Evolutionary conservation across 2,797 vertebrate genomes (phyloP), one percentile per base, ranked within the genome.

Genomic region (Hyperoplus lanceolatus): DNA sequence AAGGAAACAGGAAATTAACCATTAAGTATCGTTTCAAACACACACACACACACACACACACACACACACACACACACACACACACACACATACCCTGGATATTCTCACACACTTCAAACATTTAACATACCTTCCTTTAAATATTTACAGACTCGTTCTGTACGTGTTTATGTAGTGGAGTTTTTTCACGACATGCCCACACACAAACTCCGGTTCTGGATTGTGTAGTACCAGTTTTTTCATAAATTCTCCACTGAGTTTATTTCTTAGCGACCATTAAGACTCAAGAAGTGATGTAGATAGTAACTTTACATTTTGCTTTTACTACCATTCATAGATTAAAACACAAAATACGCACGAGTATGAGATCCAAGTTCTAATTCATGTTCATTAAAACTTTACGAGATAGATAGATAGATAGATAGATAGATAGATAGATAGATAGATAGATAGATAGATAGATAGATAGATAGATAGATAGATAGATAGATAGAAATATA

Each of bases 1-100:
- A 15, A 56, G 81, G 29, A 51, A 10, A 65, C 73, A 84, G 79
- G 79, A 90, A 79, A 84, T 81, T 1, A 77, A 79, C 43, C 41
- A 36, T 72, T 55, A 39, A 29, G 29, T 29, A 29, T 29, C 29
- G 29, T 29, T 29, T 29, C 29, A 29, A 29, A 29, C 29, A 29
- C 29, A 29, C 29, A 29, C 29, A 29, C 29, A 29, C 21, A 29
- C 21, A 29, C 21, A 29, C 21, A 21, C 21, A 21, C 21, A 21
- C 21, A 21, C 21, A 21, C 21, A 21, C 21, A 21, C 21, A 29
- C 29, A 29, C 29, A 29, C 29, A 29, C 29, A 29, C 29, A 29
- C 29, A 29, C 29, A 21, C 51, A 11, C 48, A 53, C 2, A 1
- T 0, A 16, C 42, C 4, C 58, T 3, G 15, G 55, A 46, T 29